These are phyloP conservation scores for Epinephelus awoara DNA, from an alignment of 2,797 vertebrate species.

Conservation along the genomic window DNA sequence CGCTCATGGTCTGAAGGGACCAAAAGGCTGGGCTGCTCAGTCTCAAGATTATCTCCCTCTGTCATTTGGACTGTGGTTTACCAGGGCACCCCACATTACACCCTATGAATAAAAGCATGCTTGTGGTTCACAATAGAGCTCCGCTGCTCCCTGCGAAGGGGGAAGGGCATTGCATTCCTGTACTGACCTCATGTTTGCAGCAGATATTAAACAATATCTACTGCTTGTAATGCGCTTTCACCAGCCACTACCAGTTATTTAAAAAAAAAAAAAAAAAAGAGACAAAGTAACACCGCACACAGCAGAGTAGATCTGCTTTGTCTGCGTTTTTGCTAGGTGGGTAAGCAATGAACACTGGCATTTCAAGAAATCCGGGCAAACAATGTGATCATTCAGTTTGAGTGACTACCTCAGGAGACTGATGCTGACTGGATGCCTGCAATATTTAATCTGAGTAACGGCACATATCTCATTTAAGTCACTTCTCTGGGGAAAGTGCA, in stretches of 20 bases:
- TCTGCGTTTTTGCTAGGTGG: conserved; percentile 13
- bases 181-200: conserved; percentile 72
- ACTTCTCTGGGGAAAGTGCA: conserved; percentile 58
- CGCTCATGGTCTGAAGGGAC: conserved; percentile 11
- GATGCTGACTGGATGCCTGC: conserved; percentile 57
- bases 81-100: conserved; percentile 64
- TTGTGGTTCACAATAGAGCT: conserved; percentile 76
- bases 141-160: conserved; percentile 67
- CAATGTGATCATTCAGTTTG: conserved; percentile 67
- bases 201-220: conserved; percentile 75
- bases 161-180: conserved; percentile 79
- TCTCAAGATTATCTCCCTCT: conserved; percentile 45
- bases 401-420: conserved; percentile 32
- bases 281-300: neutral
- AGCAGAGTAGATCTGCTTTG: conserved; percentile 32
- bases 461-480: conserved; percentile 43
- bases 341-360: conserved; percentile 23
- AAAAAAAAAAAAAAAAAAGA: conserved; percentile 11
- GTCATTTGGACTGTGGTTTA: conserved; percentile 56
- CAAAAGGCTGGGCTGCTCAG: conserved; percentile 11
- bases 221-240: conserved; percentile 23
- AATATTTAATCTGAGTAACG: conserved; percentile 45
- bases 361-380: conserved; percentile 44
- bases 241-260: neutral
- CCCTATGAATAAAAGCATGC: conserved; percentile 75